phyloP scores from a whole-genome alignment of 2,888 invertebrate genomes.

The Loripinus fragilis region DNA sequence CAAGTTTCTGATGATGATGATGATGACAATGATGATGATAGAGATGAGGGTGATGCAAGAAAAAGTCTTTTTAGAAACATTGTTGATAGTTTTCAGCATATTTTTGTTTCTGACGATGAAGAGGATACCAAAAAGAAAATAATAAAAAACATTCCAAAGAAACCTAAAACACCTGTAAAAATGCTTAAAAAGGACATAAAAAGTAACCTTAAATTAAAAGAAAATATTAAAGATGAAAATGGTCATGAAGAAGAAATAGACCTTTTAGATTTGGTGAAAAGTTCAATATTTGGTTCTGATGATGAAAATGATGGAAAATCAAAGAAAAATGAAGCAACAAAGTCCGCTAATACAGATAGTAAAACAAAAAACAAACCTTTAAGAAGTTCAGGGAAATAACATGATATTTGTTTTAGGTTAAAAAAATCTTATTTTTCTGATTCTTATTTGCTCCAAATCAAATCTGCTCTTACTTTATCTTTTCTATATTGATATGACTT shows the following conservation, averaged over 20 bases:
- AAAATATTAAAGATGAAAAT: conserved; percentile 44
- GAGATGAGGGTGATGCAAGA: conserved; percentile 11
- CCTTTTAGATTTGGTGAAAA: conserved; percentile 66
- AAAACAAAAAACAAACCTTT: conserved; percentile 2
- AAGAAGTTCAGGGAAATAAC: conserved; percentile 13
- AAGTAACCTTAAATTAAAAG: conserved; percentile 34
- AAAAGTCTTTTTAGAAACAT: conserved; percentile 65
- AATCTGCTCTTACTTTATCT: not conserved
- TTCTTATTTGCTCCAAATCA: not conserved
- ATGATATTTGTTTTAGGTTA: not conserved
- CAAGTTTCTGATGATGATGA: conserved; percentile 59
- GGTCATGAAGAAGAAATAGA: conserved; percentile 68
- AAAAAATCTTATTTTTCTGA: not conserved
- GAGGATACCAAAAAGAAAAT: conserved; percentile 48
- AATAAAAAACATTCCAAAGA: conserved; percentile 59
- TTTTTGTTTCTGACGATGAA: conserved; percentile 61
- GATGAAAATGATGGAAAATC: conserved; percentile 43
- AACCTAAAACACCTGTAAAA: conserved; percentile 34
- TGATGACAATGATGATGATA: conserved; percentile 30
- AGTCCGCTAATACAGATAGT: not conserved
- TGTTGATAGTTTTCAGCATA: conserved; percentile 62
- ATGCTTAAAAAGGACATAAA: conserved; percentile 33
- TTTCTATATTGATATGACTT: not conserved
- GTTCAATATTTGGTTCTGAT: conserved; percentile 57
- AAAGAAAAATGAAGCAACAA: not conserved